Evolutionary conservation across 2,888 invertebrate genomes (phyloP).

Genomic region (Spodoptera littoralis): DNA sequence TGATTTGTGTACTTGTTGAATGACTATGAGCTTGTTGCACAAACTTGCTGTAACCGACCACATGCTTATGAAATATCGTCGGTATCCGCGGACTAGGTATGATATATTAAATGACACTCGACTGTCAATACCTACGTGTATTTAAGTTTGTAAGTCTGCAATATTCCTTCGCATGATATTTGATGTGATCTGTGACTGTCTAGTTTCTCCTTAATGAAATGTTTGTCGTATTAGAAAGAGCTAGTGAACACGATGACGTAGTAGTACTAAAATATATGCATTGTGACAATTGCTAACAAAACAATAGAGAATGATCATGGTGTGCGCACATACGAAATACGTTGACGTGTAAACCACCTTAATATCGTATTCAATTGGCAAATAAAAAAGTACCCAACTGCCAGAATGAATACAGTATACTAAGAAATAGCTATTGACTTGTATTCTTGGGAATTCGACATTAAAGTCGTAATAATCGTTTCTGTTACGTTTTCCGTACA

Average conservation of each 20-base stretch:
- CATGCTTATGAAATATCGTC: slow-evolving; percentile 52
- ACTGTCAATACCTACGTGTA: not conserved
- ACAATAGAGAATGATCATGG: too few relatives aligned
- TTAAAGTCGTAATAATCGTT: slow-evolving; percentile 16
- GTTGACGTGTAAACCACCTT: not conserved
- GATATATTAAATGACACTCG: slow-evolving; percentile 37
- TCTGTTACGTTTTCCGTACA: slow-evolving; percentile 16
- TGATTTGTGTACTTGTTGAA: slow-evolving; percentile 76
- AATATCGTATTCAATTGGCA: slow-evolving; percentile 7
- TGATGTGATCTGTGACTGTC: too few relatives aligned
- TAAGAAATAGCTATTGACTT: slow-evolving; percentile 13
- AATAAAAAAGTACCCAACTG: slow-evolving; percentile 8
- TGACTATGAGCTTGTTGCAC: slow-evolving; percentile 67
- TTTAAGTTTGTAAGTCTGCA: not conserved
- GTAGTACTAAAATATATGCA: too few relatives aligned
- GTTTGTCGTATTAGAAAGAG: too few relatives aligned
- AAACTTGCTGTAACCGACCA: slow-evolving; percentile 51
- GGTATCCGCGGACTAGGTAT: slow-evolving; percentile 15
- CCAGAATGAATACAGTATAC: slow-evolving; percentile 3
- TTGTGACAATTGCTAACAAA: too few relatives aligned
- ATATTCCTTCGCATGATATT: too few relatives aligned
- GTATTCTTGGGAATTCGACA: slow-evolving; percentile 16
- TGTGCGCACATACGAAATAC: too few relatives aligned
- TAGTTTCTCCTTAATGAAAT: too few relatives aligned
- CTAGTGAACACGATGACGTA: too few relatives aligned